phyloP scores from a whole-genome alignment of 2,888 invertebrate genomes.

The Abrostola triplasia region DNA sequence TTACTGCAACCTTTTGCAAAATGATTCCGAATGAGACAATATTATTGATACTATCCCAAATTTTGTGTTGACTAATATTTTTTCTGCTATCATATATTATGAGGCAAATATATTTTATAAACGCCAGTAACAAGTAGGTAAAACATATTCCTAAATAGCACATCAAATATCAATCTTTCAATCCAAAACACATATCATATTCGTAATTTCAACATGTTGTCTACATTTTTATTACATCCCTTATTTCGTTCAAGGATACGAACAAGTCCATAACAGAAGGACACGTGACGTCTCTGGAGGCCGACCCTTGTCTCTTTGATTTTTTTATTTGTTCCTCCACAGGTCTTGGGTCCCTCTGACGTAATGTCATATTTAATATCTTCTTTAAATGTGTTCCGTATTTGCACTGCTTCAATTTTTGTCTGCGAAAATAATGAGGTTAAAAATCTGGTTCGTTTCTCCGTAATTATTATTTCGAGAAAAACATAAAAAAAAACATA shows the following conservation, averaged over 20 bases:
- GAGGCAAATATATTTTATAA: no score
- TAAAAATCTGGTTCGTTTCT: not conserved
- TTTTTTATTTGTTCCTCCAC: conserved; percentile 51
- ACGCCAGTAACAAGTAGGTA: no score
- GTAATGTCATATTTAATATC: conserved; percentile 43
- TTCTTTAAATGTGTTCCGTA: conserved; percentile 22
- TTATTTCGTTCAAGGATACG: conserved; percentile 20
- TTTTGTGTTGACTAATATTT: no score
- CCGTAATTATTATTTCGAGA: no score
- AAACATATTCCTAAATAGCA: not conserved
- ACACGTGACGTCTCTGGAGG: conserved; percentile 36
- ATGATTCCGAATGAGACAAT: no score
- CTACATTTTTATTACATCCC: conserved; percentile 43
- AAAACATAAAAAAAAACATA: no score
- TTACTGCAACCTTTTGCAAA: no score
- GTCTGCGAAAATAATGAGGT: not conserved
- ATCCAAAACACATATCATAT: conserved; percentile 23
- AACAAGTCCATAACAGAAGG: conserved; percentile 36
- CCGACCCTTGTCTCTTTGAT: conserved; percentile 54
- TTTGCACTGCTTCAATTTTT: conserved; percentile 18
- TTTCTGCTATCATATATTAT: no score
- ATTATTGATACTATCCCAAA: no score
- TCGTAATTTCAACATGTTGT: conserved; percentile 29
- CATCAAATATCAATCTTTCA: conserved; percentile 9
- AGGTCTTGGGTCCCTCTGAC: conserved; percentile 22